Conservation (phyloP, 1,140 invertebrate species). For the Drosophila tristis region DNA sequence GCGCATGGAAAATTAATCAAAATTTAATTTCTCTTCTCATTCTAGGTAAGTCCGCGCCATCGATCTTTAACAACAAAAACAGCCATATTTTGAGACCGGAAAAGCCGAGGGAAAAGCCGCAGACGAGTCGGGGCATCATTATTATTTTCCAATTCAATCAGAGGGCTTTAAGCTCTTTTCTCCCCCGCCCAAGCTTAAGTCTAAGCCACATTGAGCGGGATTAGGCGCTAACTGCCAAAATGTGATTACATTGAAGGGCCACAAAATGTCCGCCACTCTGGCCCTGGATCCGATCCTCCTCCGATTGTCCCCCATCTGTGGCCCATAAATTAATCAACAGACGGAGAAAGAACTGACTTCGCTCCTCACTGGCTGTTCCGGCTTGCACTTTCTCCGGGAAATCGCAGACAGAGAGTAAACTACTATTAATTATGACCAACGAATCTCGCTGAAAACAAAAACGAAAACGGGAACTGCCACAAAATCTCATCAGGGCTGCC, state of each 20-base stretch:
- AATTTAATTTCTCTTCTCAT: conserved; percentile 69
- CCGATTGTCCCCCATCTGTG: neutral
- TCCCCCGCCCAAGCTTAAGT: conserved; percentile 19
- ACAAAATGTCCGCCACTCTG: conserved; percentile 35
- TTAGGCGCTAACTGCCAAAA: conserved; percentile 72
- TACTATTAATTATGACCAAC: no score
- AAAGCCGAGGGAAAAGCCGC: conserved; percentile 26
- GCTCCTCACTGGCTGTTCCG: conserved; percentile 14
- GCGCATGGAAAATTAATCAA: conserved; percentile 63
- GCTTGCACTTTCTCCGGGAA: conserved; percentile 4
- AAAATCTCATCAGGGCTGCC: conserved; percentile 20
- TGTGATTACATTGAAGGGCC: conserved; percentile 61
- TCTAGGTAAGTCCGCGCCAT: conserved; percentile 60
- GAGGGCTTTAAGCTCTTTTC: conserved; percentile 51
- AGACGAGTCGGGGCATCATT: conserved; percentile 47
- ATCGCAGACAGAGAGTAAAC: neutral
- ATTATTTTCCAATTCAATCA: conserved; percentile 79
- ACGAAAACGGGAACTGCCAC: conserved; percentile 6
- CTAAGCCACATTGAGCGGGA: conserved; percentile 77
- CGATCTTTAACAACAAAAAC: conserved; percentile 18
- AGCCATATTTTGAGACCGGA: neutral
- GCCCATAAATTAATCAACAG: conserved; percentile 75
- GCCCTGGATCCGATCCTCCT: neutral
- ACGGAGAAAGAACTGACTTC: conserved; percentile 17
- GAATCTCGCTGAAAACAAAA: neutral